Conservation (phyloP, 2,113 vertebrate species). For the Chloroceryle aenea region DNA sequence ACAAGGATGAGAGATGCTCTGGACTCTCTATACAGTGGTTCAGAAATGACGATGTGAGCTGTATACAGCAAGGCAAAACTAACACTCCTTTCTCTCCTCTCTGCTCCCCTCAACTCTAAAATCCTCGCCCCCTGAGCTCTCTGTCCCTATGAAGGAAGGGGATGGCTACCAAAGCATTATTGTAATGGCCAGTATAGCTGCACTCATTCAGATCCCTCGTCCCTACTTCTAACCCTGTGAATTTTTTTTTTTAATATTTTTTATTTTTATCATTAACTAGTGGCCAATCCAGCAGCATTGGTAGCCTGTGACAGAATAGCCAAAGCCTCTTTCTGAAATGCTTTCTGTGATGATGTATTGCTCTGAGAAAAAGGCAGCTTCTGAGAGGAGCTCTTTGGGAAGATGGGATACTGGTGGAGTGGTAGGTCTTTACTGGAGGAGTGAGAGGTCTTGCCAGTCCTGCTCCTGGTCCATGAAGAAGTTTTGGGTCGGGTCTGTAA, state of each 20-base stretch:
- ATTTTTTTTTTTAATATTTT: not conserved
- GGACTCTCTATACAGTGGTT: not conserved
- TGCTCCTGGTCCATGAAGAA: constrained; percentile 13
- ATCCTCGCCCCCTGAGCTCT: constrained; percentile 29
- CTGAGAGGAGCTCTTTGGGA: constrained; percentile 8
- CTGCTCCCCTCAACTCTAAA: constrained; percentile 5
- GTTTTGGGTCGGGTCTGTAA: constrained; percentile 15
- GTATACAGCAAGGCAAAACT: constrained; percentile 14
- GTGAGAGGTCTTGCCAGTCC: not conserved
- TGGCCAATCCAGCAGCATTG: constrained; percentile 13
- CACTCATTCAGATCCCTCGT: constrained; percentile 31
- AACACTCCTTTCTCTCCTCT: not conserved
- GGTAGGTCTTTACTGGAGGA: not conserved
- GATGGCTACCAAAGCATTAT: constrained; percentile 69
- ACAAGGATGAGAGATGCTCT: constrained; percentile 50
- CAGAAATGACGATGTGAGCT: constrained; percentile 44
- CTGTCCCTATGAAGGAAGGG: constrained; percentile 78
- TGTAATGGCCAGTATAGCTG: constrained; percentile 69
- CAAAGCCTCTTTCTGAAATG: constrained; percentile 50
- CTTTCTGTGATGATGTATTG: constrained; percentile 54
- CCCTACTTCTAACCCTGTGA: constrained; percentile 48
- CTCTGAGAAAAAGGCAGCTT: constrained; percentile 7
- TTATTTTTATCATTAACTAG: constrained; percentile 26
- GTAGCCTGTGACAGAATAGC: constrained; percentile 49
- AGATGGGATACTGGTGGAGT: constrained; percentile 12